phyloP scores from a whole-genome alignment of 1,140 invertebrate species.

The Achatina immaculata region DNA sequence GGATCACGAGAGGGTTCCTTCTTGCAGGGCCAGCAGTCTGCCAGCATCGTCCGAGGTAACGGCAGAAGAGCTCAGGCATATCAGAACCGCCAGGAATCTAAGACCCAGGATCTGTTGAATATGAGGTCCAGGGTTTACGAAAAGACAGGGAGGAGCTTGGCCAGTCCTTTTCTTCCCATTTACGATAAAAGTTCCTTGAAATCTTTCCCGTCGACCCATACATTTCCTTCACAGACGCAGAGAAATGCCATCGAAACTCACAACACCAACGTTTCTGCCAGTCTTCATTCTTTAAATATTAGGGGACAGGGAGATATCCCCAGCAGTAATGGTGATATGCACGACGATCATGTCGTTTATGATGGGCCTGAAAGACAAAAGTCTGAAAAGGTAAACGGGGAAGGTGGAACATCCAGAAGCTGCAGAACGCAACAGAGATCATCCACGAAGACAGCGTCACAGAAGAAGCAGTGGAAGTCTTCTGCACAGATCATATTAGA shows the following conservation, averaged over 20 bases:
- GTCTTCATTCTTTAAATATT: constrained; percentile 47
- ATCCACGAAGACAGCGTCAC: no score
- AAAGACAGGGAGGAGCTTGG: constrained; percentile 4
- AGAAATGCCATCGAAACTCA: constrained; percentile 31
- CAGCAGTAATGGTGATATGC: constrained; percentile 48
- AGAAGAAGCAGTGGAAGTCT: no score
- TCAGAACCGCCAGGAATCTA: constrained; percentile 44
- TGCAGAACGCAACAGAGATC: no score
- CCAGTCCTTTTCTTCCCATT: constrained; percentile 11
- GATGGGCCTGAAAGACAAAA: no score
- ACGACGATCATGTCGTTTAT: neutral
- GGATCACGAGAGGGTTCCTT: no score
- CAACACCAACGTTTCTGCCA: constrained; percentile 38
- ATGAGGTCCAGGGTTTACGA: constrained; percentile 29
- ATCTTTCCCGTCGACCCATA: neutral
- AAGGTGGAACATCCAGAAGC: no score
- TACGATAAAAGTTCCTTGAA: neutral
- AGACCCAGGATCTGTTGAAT: constrained; percentile 45
- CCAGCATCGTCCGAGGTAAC: constrained; percentile 57
- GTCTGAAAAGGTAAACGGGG: no score
- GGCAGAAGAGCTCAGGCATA: constrained; percentile 48
- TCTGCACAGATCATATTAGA: no score
- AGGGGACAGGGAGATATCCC: constrained; percentile 55
- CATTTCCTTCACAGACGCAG: neutral
- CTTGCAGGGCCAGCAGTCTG: no score